These are phyloP conservation scores for Hiodon alosoides DNA, from an alignment of 2,113 vertebrate species.

Conservation along the genomic window DNA sequence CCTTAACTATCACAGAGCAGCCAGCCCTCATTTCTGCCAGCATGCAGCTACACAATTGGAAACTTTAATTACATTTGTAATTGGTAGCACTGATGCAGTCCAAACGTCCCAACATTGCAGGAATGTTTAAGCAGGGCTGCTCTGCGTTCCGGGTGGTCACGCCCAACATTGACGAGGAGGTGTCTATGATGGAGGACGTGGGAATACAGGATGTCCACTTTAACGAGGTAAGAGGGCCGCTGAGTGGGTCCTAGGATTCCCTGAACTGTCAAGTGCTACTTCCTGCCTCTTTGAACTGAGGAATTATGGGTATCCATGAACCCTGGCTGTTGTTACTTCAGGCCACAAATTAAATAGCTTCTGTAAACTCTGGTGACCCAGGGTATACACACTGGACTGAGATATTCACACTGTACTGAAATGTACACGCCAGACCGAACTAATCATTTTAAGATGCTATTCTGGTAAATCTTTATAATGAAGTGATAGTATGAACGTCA, in stretches of 20 bases:
- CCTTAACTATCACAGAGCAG: no score
- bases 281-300: background rate
- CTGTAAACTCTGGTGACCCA: background rate
- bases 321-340: no score
- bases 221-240: constrained; percentile 73
- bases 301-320: background rate
- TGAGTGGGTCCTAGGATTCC: background rate
- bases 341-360: no score
- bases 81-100: no score
- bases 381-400: background rate
- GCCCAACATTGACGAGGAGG: constrained; percentile 95
- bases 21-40: no score
- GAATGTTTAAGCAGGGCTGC: constrained; percentile 91
- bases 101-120: constrained; percentile 46
- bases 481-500: no score
- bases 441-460: no score
- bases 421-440: background rate
- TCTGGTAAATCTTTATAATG: no score
- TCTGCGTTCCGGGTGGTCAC: constrained; percentile 88
- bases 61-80: no score
- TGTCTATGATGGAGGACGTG: constrained; percentile 97
- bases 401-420: background rate
- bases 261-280: no score
- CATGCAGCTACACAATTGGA: no score
- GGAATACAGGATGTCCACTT: constrained; percentile 99